These are phyloP conservation scores for Ptychochromis oligacanthus DNA, from an alignment of 2,113 vertebrate genomes.

Conservation along the genomic window DNA sequence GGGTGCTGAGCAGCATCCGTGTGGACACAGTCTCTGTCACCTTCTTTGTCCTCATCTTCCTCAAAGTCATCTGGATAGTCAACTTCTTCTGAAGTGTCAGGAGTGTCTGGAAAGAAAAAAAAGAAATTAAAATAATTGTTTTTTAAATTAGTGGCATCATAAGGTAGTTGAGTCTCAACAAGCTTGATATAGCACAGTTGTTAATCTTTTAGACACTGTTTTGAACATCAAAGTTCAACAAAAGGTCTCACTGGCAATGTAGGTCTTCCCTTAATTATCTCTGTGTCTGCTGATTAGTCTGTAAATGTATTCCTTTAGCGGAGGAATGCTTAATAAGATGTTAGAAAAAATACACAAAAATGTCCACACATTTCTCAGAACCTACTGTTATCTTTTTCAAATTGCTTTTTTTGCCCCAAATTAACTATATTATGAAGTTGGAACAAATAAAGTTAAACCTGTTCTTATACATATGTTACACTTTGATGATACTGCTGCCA, in stretches of 20 bases:
- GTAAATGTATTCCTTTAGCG: neutral
- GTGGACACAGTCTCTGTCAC: conserved; percentile 53
- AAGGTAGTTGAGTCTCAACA: neutral
- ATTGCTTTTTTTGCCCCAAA: neutral
- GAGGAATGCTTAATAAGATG: neutral
- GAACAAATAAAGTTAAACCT: neutral
- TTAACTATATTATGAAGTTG: neutral
- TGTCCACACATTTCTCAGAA: neutral
- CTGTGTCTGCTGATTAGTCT: neutral
- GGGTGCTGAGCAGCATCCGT: conserved; percentile 31
- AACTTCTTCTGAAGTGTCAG: conserved; percentile 39
- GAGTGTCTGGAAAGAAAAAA: conserved; percentile 24
- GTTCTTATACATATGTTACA: neutral
- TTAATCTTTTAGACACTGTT: neutral
- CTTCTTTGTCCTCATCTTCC: conserved; percentile 71
- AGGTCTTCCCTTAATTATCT: neutral
- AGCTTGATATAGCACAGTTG: neutral
- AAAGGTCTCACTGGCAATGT: neutral
- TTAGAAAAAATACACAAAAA: neutral
- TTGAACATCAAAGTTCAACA: neutral
- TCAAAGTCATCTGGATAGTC: conserved; percentile 84
- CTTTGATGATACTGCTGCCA: neutral
- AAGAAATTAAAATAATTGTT: neutral
- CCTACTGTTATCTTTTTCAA: neutral
- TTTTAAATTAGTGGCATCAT: neutral